Base-by-base conservation (phyloP, 2,113 vertebrate genomes). In the Odontophorus gujanensis region DNA sequence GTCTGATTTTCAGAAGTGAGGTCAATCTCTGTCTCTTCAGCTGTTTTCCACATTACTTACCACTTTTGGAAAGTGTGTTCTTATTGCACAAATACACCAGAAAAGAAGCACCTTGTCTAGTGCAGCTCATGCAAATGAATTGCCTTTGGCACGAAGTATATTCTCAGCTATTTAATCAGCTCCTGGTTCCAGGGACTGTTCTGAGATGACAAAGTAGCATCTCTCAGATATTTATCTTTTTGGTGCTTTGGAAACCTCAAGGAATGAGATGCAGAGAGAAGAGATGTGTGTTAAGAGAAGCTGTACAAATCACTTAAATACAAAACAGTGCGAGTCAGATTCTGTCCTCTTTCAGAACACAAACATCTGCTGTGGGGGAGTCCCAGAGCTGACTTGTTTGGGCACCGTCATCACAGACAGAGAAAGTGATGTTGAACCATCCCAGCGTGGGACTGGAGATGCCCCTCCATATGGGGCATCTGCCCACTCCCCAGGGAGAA, bases 161-260 rank as follows among this genome's bases (percentile, higher is more conserved):
- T 92, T 92, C 90, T 87, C 83, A 81, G 38, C 57, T 80, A 18
- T 85, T 90, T 92, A 90, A 89, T 84, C 90, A 90, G 59, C 61
- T 81, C 77, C 38, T 43, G 36, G 67, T 63, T 93, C 55, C 66
- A 78, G 55, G 4, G 22, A 4, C 30, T 69, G 10, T 79, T 95
- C 51, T 72, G 51, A 85, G 66, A 85, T 53, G 40, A 47, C 62
- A 53, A 90, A 92, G 34, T 58, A 92, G 1, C 24, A 53, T 81
- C 13, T 86, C 24, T 88, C 10, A 40, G 61, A 34, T 30, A 21
- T 67, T 38, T 68, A 69, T 53, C 30, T 8, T 51, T 68, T 78
- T 2, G 22, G 25, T 79, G 55, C 34, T 59, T 30, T 61, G 22
- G 61, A 53, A 92, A 11, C 22, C 48, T 76, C 47, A 68, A 89